phyloP scores from a whole-genome alignment of 2,888 invertebrate genomes.

The Nomada ruficornis region DNA sequence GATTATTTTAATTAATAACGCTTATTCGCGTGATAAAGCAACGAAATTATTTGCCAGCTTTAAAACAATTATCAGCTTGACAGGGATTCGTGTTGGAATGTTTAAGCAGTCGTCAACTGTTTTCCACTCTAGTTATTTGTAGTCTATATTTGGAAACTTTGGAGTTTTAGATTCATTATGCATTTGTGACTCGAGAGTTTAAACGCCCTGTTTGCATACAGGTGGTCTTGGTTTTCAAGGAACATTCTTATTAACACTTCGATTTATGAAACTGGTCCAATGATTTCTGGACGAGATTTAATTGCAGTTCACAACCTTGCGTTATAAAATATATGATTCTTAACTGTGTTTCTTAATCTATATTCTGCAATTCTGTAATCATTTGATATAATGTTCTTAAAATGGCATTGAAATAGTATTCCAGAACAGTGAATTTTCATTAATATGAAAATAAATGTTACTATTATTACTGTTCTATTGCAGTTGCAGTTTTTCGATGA shows the following conservation, averaged over 20 bases:
- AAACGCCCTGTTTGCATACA: not conserved
- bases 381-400: too few species aligned
- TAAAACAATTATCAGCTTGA: slow-evolving; percentile 8
- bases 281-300: not conserved
- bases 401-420: too few species aligned
- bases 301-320: not conserved
- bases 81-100: not conserved
- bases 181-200: not conserved
- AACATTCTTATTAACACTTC: not conserved
- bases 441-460: too few species aligned
- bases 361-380: too few species aligned
- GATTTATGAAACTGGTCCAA: not conserved
- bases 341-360: not conserved
- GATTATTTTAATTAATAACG: slow-evolving; percentile 34
- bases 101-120: not conserved
- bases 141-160: not conserved
- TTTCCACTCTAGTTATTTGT: not conserved
- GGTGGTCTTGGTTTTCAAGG: not conserved
- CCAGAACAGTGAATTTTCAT: too few species aligned
- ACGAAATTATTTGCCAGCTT: slow-evolving; percentile 2
- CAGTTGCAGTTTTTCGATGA: too few species aligned
- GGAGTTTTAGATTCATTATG: not conserved
- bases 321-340: not conserved
- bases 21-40: not conserved
- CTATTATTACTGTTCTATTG: too few species aligned